Conservation (phyloP, 2,113 vertebrate species). For the Siniperca knerii region DNA sequence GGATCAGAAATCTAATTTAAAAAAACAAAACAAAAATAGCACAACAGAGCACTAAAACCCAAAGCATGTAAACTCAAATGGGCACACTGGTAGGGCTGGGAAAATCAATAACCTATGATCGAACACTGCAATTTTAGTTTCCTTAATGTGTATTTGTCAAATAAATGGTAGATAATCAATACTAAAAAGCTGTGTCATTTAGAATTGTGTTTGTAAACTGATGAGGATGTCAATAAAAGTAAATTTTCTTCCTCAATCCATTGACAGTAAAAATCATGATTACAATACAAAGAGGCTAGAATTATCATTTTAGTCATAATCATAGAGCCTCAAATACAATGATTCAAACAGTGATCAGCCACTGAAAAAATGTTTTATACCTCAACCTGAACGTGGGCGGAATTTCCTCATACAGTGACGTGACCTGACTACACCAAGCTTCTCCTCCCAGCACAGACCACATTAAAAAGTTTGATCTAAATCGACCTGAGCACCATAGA, state of each 20-base stretch:
- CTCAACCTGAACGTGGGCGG: conserved; percentile 17
- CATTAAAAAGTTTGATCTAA: conserved; percentile 45
- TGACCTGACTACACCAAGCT: conserved; percentile 58
- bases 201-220: neutral
- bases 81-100: conserved; percentile 39
- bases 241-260: conserved; percentile 14
- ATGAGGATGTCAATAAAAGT: conserved; percentile 4
- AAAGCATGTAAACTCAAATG: conserved; percentile 64
- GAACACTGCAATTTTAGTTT: conserved; percentile 15
- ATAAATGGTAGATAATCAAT: neutral
- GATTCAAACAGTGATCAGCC: conserved; percentile 26
- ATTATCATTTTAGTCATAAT: conserved; percentile 1
- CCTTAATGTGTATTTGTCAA: conserved; percentile 2
- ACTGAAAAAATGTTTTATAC: neutral
- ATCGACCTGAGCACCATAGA: conserved; percentile 74
- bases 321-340: neutral
- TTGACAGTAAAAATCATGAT: conserved; percentile 33
- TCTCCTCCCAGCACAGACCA: conserved; percentile 61
- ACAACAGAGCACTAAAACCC: conserved; percentile 67
- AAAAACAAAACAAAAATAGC: conserved; percentile 34
- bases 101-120: conserved; percentile 22
- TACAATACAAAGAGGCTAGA: conserved; percentile 30
- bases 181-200: conserved; percentile 1
- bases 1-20: conserved; percentile 67
- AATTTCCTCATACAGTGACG: conserved; percentile 69